phyloP scores from a whole-genome alignment of 2,797 vertebrate genomes.

The Coregonus ussuriensis region DNA sequence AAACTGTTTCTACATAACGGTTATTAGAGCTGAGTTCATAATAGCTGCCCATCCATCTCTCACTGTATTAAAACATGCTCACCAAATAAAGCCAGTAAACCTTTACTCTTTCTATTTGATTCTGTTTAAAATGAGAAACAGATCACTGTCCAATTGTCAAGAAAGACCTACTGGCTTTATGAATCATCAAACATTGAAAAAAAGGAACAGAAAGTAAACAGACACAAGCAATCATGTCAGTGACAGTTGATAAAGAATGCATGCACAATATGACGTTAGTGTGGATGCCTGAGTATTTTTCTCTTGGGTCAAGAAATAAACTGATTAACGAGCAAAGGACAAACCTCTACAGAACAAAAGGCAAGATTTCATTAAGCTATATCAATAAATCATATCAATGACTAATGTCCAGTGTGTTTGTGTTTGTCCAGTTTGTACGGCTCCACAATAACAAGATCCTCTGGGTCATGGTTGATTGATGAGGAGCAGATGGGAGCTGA shows the following conservation, averaged over 20 bases:
- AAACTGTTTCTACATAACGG: not conserved
- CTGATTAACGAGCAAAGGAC: constrained; percentile 38
- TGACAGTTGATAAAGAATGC: constrained; percentile 28
- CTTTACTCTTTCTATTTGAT: constrained; percentile 33
- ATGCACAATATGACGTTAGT: constrained; percentile 45
- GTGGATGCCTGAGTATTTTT: constrained; percentile 30
- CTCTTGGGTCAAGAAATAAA: constrained; percentile 20
- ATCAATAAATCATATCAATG: constrained; percentile 4
- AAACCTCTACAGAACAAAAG: constrained; percentile 46
- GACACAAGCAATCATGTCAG: constrained; percentile 15
- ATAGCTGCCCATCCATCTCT: constrained; percentile 24
- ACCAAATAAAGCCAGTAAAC: constrained; percentile 22
- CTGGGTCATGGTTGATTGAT: constrained; percentile 1
- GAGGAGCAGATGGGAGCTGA: not conserved
- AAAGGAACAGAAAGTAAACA: constrained; percentile 18
- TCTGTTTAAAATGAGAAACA: constrained; percentile 27
- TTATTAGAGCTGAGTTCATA: constrained; percentile 17
- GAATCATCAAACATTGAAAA: not conserved
- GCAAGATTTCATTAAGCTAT: constrained; percentile 44
- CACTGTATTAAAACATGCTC: constrained; percentile 11
- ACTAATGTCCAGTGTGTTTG: not conserved
- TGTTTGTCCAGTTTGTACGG: constrained; percentile 3
- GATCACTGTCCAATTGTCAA: not conserved
- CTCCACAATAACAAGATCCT: constrained; percentile 18
- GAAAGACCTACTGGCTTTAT: constrained; percentile 15